Evolutionary conservation across 1,140 invertebrate genomes (phyloP), one percentile per base, ranked within the genome.

Genomic region (Sminthurides bifidus): DNA sequence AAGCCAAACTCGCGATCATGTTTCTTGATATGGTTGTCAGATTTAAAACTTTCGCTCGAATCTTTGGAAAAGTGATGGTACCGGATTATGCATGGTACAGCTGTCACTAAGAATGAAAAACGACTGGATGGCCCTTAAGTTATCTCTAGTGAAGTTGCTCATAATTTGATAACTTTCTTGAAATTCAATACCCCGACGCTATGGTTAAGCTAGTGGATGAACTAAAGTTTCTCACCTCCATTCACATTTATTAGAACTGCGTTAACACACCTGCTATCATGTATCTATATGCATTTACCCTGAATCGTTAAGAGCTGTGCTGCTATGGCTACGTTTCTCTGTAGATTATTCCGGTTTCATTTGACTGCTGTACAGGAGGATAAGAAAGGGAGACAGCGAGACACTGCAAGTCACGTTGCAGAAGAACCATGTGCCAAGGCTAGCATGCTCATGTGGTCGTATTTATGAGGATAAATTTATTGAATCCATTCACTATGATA

Each of bases 391-490:
- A 0, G 95, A 98, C 73, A 75, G 94, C 57, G 91, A 95, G 68
- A 94, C 94, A 3, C 71, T 98, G 14, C 76, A 82, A 69, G 89
- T 96, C 0, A 95, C 97, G 60, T 90, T 89, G 67, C 87, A 91
- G 71, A 90, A 94, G 71, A 92, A 93, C 71, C 81, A 88, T 69
- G 88, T 92, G 67, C 87, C 78, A 15, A 96, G 99, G 71, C 93
- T 98, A 81, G 71, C 98, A n/a, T 97, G 96, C 69, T 77, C 98
- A 1, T 97, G 93, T 72, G 95, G 95, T 1, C 79, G 95, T 54
- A 98, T 98, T 68, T 97, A 98, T 70, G 98, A 99, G 73, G 95
- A 99, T 72, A 93, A 87, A 69, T 99, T 98, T 75, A 89, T 96
- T 19, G 92, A 97, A 74, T 94, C 90, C 33, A 79, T 86, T 61